Evolutionary conservation across 2,888 invertebrate species (phyloP).

Genomic region (Epirrhoe tristata): DNA sequence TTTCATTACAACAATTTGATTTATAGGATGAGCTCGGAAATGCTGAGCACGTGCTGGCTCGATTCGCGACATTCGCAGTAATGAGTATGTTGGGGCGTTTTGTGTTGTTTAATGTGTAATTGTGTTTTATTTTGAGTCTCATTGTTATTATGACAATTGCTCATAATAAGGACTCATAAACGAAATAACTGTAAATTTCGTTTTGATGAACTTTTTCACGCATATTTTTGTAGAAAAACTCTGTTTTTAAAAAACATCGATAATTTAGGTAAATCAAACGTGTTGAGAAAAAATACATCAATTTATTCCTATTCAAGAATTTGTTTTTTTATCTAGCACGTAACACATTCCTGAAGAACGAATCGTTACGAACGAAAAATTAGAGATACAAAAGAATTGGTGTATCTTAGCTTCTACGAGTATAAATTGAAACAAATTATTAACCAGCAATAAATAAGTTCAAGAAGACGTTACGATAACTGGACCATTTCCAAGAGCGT

Average conservation of each 20-base stretch:
- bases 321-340: background rate
- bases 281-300: background rate
- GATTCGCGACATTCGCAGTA: constrained; percentile 47
- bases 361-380: too few relatives aligned
- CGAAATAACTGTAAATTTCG: background rate
- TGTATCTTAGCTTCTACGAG: constrained; percentile 35
- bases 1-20: constrained; percentile 81
- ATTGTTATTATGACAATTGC: background rate
- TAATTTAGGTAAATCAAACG: background rate
- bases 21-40: constrained; percentile 67
- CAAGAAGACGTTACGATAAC: constrained; percentile 62
- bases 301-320: background rate
- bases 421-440: constrained; percentile 79
- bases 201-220: background rate
- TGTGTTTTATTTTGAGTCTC: background rate
- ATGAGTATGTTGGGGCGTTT: constrained; percentile 40
- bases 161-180: background rate
- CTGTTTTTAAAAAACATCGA: too few relatives aligned
- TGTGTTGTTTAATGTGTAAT: constrained; percentile 11
- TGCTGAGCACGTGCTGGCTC: constrained; percentile 58
- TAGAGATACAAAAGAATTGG: constrained; percentile 31
- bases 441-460: constrained; percentile 78
- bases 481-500: constrained; percentile 73
- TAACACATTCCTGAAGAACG: constrained; percentile 22
- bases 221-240: too few relatives aligned